Conservation (phyloP, 2,113 vertebrate genomes). For the Ictalurus furcatus region DNA sequence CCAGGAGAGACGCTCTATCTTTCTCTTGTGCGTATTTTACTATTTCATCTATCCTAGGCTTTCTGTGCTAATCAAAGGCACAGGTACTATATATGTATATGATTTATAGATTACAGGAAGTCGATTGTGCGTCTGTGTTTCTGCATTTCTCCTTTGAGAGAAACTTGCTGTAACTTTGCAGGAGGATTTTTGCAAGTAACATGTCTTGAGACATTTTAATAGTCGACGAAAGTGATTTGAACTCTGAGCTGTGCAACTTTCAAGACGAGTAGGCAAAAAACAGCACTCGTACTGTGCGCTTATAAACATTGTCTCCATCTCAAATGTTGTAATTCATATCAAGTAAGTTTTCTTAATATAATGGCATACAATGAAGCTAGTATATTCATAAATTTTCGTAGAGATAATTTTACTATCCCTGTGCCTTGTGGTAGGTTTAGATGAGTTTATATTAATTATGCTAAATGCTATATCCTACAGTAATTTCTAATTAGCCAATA, state of each 20-base stretch:
- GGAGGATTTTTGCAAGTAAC: background rate
- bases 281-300: background rate
- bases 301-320: background rate
- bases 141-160: background rate
- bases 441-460: too few species aligned
- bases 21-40: background rate
- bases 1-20: background rate
- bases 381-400: too few species aligned
- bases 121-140: background rate
- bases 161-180: background rate
- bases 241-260: background rate
- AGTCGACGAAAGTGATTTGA: background rate
- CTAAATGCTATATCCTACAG: too few species aligned
- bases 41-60: background rate
- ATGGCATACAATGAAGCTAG: background rate
- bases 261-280: background rate
- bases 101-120: conserved; percentile 37
- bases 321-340: background rate
- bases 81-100: background rate
- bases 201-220: background rate
- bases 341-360: background rate
- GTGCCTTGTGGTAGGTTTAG: too few species aligned
- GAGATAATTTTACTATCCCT: too few species aligned
- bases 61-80: conserved; percentile 9
- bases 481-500: too few species aligned